Evolutionary conservation across 1,140 invertebrate genomes (phyloP).

Genomic region (Caenorhabditis brenneri): DNA sequence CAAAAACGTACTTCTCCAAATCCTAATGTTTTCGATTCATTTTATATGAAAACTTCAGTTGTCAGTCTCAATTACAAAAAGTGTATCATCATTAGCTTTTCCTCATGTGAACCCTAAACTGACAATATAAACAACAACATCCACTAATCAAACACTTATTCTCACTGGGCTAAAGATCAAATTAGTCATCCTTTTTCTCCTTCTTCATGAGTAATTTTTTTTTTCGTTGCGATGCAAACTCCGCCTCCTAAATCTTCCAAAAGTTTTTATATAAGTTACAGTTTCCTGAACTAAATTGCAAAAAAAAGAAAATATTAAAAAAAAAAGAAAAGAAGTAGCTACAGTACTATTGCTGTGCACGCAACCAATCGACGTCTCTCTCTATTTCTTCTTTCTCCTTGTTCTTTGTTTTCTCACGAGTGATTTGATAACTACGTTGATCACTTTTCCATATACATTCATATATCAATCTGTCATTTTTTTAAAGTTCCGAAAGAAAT

Average conservation of each 20-base stretch:
- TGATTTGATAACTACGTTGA: neutral
- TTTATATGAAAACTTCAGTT: too few relatives aligned
- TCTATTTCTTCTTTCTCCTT: neutral
- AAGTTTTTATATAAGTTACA: neutral
- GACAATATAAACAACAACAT: too few relatives aligned
- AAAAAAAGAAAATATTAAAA: neutral
- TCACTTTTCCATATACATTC: neutral
- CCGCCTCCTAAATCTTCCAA: neutral
- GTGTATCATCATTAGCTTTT: too few relatives aligned
- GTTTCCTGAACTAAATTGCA: neutral
- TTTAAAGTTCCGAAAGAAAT: neutral
- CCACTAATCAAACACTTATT: too few relatives aligned
- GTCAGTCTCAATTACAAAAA: too few relatives aligned
- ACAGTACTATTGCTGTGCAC: neutral
- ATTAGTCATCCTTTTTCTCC: neutral
- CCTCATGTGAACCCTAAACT: too few relatives aligned
- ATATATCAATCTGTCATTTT: neutral
- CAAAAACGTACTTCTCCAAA: too few relatives aligned
- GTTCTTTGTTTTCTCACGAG: neutral
- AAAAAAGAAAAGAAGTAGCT: neutral
- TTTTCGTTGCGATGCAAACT: too few relatives aligned
- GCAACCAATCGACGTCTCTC: neutral
- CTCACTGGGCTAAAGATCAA: neutral
- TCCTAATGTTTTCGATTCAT: too few relatives aligned
- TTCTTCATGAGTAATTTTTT: constrained; percentile 1